Conservation (phyloP, 1,140 invertebrate species). For the Drosophila micromelanica region DNA sequence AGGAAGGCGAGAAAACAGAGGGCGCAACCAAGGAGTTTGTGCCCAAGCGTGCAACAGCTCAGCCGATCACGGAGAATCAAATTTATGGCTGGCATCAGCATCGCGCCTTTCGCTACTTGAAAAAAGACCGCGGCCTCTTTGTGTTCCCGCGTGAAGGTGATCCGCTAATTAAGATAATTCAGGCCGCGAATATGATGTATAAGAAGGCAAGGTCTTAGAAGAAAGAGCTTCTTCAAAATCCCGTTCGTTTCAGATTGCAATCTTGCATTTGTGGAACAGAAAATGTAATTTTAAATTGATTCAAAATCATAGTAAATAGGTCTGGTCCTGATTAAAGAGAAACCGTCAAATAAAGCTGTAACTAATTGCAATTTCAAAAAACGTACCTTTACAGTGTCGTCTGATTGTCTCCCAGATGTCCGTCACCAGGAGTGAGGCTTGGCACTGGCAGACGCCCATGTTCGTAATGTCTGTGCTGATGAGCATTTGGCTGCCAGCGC, state of each 20-base stretch:
- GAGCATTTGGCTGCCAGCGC: slow-evolving; percentile 86
- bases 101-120: slow-evolving; percentile 52
- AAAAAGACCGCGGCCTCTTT: slow-evolving; percentile 58
- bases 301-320: no score
- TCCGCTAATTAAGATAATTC: slow-evolving; percentile 56
- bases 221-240: no score
- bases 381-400: slow-evolving; percentile 90
- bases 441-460: slow-evolving; percentile 93
- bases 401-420: slow-evolving; percentile 99
- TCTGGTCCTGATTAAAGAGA: no score
- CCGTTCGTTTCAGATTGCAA: no score
- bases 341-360: no score
- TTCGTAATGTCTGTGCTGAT: slow-evolving; percentile 85
- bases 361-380: background rate
- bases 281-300: no score
- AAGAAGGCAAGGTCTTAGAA: no score
- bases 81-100: slow-evolving; percentile 70
- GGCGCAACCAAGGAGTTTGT: slow-evolving; percentile 26
- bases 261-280: no score
- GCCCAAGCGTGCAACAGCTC: slow-evolving; percentile 51
- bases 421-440: slow-evolving; percentile 92
- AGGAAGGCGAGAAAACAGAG: background rate
- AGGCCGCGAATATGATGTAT: slow-evolving; percentile 17
- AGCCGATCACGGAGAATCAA: slow-evolving; percentile 63
- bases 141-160: slow-evolving; percentile 66